phyloP scores from a whole-genome alignment of 2,113 vertebrate species.

The Brachyhypopomus occidentalis region DNA sequence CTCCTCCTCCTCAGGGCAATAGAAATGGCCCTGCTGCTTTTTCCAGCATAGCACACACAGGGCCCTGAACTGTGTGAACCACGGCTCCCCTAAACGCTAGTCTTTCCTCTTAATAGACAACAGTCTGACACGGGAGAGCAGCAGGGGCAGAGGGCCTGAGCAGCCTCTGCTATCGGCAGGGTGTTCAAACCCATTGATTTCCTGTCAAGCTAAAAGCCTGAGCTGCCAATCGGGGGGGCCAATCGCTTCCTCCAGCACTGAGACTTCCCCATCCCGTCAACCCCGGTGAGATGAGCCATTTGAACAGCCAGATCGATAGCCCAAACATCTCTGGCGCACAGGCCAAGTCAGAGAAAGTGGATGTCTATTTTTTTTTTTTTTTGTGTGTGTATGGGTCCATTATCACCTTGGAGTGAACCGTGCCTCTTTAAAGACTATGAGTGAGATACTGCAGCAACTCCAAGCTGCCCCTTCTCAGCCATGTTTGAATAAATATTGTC shows the following conservation, averaged over 20 bases:
- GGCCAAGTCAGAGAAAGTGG: not conserved
- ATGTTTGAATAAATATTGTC: slow-evolving; percentile 33
- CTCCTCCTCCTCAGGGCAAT: slow-evolving; percentile 20
- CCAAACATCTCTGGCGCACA: not conserved
- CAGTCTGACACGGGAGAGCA: slow-evolving; percentile 23
- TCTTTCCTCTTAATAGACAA: slow-evolving; percentile 41
- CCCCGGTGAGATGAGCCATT: slow-evolving; percentile 4
- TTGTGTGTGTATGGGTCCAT: slow-evolving; percentile 18
- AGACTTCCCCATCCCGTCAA: slow-evolving; percentile 1
- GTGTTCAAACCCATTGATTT: slow-evolving; percentile 48
- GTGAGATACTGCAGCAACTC: slow-evolving; percentile 6
- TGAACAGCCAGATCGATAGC: slow-evolving; percentile 38
- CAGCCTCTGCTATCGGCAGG: slow-evolving; percentile 15
- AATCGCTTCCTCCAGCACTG: slow-evolving; percentile 29
- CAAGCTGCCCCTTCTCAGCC: slow-evolving; percentile 9
- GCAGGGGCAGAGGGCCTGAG: slow-evolving; percentile 3
- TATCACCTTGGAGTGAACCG: slow-evolving; percentile 18
- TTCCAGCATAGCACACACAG: slow-evolving; percentile 7
- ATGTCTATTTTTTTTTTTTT: slow-evolving; percentile 23
- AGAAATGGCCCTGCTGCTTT: slow-evolving; percentile 41
- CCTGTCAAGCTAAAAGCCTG: slow-evolving; percentile 49
- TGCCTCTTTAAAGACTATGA: slow-evolving; percentile 5
- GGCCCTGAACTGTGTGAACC: not conserved
- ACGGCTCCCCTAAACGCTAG: slow-evolving; percentile 34
- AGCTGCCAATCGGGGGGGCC: slow-evolving; percentile 31